Conservation (phyloP, 1,140 invertebrate genomes). For the Acromyrmex echinatior region DNA sequence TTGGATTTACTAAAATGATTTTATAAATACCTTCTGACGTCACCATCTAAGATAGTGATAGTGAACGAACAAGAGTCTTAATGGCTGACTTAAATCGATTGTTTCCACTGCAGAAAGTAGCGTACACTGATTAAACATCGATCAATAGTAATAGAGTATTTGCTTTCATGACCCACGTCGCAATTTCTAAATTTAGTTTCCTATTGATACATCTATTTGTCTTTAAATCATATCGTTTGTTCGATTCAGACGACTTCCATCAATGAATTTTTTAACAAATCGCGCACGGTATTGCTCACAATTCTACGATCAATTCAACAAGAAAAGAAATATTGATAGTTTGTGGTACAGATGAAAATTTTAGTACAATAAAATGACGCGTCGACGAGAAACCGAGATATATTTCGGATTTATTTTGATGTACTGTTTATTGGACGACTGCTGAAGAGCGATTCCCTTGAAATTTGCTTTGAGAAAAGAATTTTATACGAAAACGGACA, state of each 20-base stretch:
- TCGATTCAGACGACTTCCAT: not conserved
- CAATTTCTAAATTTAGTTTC: not conserved
- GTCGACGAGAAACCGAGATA: not conserved
- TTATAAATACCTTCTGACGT: too few species aligned
- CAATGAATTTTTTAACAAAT: conserved; percentile 34
- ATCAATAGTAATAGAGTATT: not conserved
- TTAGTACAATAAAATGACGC: not conserved
- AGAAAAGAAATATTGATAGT: conserved; percentile 9
- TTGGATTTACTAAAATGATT: too few species aligned
- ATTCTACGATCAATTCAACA: not conserved
- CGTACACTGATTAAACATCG: conserved; percentile 1
- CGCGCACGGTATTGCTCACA: too few species aligned
- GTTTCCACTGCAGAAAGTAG: conserved; percentile 43
- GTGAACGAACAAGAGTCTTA: not conserved
- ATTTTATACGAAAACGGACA: conserved; percentile 1
- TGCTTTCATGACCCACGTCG: conserved; percentile 1
- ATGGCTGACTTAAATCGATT: not conserved
- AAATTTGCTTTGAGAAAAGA: conserved; percentile 5
- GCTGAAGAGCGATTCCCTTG: not conserved
- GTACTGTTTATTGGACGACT: conserved; percentile 23
- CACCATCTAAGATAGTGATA: too few species aligned
- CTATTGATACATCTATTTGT: not conserved
- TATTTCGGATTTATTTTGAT: conserved; percentile 37
- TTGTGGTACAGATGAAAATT: conserved; percentile 12
- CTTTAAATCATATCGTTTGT: conserved; percentile 13